phyloP scores from a whole-genome alignment of 2,797 vertebrate genomes.

The Cephalopachus bancanus region DNA sequence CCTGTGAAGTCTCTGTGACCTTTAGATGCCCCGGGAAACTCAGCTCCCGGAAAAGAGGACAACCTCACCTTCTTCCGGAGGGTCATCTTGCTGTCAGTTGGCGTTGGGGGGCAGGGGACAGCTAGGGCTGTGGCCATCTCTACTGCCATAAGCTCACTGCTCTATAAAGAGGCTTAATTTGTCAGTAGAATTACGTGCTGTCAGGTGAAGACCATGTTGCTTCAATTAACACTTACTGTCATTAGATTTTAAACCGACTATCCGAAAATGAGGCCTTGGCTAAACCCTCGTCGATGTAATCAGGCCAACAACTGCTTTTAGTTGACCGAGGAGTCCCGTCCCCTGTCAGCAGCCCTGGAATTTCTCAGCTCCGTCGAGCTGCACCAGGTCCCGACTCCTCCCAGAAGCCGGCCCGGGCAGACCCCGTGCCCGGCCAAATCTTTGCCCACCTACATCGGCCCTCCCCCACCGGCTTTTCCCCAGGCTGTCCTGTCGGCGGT shows the following conservation, averaged over 20 bases:
- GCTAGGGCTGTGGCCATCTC: slow-evolving; percentile 29
- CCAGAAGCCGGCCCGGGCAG: slow-evolving; percentile 79
- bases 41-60: not conserved
- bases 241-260: slow-evolving; percentile 77
- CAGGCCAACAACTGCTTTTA: slow-evolving; percentile 63
- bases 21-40: not conserved
- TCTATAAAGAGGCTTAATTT: slow-evolving; percentile 74
- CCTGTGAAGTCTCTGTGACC: not conserved
- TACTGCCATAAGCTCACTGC: slow-evolving; percentile 62
- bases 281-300: slow-evolving; percentile 76
- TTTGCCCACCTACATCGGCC: not conserved
- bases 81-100: not conserved
- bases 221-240: slow-evolving; percentile 80
- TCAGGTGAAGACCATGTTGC: slow-evolving; percentile 73
- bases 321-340: not conserved
- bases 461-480: not conserved
- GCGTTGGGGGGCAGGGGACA: not conserved
- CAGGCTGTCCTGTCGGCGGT: slow-evolving; percentile 91
- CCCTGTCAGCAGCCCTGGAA: fast-evolving
- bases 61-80: not conserved
- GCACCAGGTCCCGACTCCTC: not conserved
- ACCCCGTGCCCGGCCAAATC: not conserved
- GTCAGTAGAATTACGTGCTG: slow-evolving; percentile 79
- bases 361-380: slow-evolving; percentile 28
- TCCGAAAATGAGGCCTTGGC: slow-evolving; percentile 65